Conservation (phyloP, 2,888 invertebrate genomes). For the Diploptera punctata region DNA sequence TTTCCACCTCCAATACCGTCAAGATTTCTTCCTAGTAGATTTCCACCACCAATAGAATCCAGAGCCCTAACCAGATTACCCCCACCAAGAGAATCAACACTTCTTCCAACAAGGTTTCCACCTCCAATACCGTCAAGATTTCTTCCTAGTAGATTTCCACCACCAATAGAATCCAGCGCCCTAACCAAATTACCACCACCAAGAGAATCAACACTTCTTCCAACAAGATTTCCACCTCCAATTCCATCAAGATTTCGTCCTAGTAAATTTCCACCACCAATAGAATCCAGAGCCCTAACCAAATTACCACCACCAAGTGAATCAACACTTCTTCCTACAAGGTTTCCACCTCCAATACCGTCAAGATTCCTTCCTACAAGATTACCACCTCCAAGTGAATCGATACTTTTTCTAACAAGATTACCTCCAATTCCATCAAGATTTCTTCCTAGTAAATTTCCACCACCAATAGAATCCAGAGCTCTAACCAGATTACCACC, state of each 20-base stretch:
- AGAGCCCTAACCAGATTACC: slow-evolving; percentile 29
- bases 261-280: slow-evolving; percentile 36
- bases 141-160: slow-evolving; percentile 42
- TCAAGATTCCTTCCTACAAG: slow-evolving; percentile 42
- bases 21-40: slow-evolving; percentile 48
- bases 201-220: slow-evolving; percentile 23
- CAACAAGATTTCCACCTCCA: slow-evolving; percentile 42
- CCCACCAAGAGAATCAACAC: slow-evolving; percentile 23
- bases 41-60: slow-evolving; percentile 38
- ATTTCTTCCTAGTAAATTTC: slow-evolving; percentile 43
- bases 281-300: not conserved
- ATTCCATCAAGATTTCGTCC: slow-evolving; percentile 39
- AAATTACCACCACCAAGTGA: slow-evolving; percentile 21
- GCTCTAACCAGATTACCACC: slow-evolving; percentile 21
- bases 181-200: slow-evolving; percentile 25
- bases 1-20: slow-evolving; percentile 50
- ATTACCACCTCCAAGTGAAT: slow-evolving; percentile 43
- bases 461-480: slow-evolving; percentile 37
- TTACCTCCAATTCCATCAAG: slow-evolving; percentile 49
- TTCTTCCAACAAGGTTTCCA: slow-evolving; percentile 36
- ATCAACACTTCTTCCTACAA: slow-evolving; percentile 31
- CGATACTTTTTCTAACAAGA: slow-evolving; percentile 51
- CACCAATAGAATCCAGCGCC: slow-evolving; percentile 35
- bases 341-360: slow-evolving; percentile 42
- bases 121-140: slow-evolving; percentile 44